Conservation (phyloP, 1,140 invertebrate species). For the Heliconius eleuchia region DNA sequence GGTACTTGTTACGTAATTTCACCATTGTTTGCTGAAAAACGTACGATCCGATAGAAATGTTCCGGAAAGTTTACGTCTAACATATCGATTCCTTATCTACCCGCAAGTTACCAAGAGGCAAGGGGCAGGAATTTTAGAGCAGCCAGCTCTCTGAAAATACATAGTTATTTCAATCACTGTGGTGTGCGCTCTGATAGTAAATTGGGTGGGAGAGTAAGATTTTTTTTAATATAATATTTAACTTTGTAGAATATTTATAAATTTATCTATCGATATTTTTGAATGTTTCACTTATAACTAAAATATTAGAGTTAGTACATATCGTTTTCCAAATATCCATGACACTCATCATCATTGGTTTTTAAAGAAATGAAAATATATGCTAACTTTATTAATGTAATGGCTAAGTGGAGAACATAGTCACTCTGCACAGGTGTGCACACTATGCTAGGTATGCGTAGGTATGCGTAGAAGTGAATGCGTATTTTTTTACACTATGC, state of each 20-base stretch:
- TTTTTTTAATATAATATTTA: not conserved
- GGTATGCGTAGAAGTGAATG: no score
- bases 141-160: not conserved
- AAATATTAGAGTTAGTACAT: no score
- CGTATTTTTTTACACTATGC: no score
- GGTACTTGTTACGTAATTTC: constrained; percentile 10
- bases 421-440: not conserved
- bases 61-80: constrained; percentile 19
- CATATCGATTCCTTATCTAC: constrained; percentile 29
- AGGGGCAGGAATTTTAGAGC: not conserved
- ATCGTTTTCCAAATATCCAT: no score
- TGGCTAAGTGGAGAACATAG: no score
- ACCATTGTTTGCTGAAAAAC: constrained; percentile 8
- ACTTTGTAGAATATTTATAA: no score
- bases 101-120: not conserved
- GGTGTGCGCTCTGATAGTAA: not conserved
- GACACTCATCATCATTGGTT: no score
- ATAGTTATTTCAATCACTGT: constrained; percentile 1
- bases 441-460: no score
- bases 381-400: no score
- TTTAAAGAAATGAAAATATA: no score
- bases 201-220: not conserved
- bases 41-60: constrained; percentile 23
- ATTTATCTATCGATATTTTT: no score
- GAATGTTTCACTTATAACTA: no score